Percentiles rank a stretch among this genome's conserved stretches.
Conservation (phyloP, 2,797 vertebrate genomes). For the Vireo griseus region DNA sequence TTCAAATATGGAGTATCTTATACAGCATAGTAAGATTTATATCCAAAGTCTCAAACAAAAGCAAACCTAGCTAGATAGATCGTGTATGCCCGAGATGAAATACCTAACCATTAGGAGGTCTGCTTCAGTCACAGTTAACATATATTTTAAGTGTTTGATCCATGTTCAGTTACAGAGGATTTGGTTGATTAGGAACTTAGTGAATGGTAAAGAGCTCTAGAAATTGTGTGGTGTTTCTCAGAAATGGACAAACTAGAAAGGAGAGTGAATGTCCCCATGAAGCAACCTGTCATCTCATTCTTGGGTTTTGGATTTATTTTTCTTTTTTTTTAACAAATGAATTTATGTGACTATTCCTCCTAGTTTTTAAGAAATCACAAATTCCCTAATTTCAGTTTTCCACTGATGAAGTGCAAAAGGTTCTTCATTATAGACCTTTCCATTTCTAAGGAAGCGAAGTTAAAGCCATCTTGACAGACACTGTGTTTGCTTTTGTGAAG, state of each 20-base stretch:
- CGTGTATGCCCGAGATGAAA: background rate
- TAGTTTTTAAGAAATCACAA: background rate
- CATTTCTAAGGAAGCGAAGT: background rate
- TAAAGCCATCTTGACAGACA: background rate
- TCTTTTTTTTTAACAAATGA: background rate
- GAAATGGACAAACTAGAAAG: background rate
- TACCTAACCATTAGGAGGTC: background rate
- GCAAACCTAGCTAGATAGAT: background rate
- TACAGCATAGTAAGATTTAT: background rate
- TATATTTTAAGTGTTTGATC: background rate
- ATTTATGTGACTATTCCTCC: background rate
- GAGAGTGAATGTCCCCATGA: background rate
- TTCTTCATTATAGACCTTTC: background rate
- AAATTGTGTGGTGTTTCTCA: background rate
- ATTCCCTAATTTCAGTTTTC: background rate
- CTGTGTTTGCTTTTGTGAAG: background rate
- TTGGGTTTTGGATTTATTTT: background rate
- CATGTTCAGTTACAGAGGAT: background rate
- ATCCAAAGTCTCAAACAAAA: background rate
- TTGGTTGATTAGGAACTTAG: background rate
- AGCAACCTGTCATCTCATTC: background rate
- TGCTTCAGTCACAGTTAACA: background rate
- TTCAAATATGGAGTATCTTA: background rate
- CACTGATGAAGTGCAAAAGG: background rate
- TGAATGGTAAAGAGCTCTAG: background rate